phyloP scores from a whole-genome alignment of 2,113 vertebrate species.

The Larimichthys polyactis region DNA sequence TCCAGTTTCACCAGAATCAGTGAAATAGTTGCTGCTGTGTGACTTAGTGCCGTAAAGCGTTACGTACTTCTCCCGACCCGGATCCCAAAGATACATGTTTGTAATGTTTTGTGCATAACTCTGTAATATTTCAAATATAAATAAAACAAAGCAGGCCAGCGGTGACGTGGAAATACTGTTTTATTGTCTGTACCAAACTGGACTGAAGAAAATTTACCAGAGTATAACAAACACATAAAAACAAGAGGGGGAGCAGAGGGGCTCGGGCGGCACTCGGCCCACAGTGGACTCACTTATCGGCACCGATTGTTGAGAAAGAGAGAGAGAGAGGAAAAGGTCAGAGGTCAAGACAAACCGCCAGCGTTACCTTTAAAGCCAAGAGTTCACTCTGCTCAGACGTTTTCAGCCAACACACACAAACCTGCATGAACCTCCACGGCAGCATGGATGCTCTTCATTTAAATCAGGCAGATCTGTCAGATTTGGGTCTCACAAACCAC shows the following conservation, averaged over 20 bases:
- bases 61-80: too few relatives aligned
- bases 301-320: slow-evolving; percentile 70
- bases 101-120: too few relatives aligned
- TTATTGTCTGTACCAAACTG: slow-evolving; percentile 83
- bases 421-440: neutral
- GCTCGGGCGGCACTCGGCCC: slow-evolving; percentile 44
- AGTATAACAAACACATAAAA: slow-evolving; percentile 65
- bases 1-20: too few relatives aligned
- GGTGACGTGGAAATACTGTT: slow-evolving; percentile 76
- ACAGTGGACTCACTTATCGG: slow-evolving; percentile 84
- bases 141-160: neutral
- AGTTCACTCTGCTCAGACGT: slow-evolving; percentile 6
- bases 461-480: too few relatives aligned
- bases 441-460: neutral
- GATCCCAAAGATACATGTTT: too few relatives aligned
- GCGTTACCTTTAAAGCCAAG: slow-evolving; percentile 68
- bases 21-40: too few relatives aligned
- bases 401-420: slow-evolving; percentile 1
- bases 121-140: neutral
- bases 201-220: slow-evolving; percentile 57
- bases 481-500: too few relatives aligned
- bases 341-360: slow-evolving; percentile 82
- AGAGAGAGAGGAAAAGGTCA: slow-evolving; percentile 86
- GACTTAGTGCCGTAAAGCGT: too few relatives aligned
- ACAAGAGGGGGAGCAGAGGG: slow-evolving; percentile 32